phyloP scores from a whole-genome alignment of 2,113 vertebrate genomes.

The Cyprinus carpio region DNA sequence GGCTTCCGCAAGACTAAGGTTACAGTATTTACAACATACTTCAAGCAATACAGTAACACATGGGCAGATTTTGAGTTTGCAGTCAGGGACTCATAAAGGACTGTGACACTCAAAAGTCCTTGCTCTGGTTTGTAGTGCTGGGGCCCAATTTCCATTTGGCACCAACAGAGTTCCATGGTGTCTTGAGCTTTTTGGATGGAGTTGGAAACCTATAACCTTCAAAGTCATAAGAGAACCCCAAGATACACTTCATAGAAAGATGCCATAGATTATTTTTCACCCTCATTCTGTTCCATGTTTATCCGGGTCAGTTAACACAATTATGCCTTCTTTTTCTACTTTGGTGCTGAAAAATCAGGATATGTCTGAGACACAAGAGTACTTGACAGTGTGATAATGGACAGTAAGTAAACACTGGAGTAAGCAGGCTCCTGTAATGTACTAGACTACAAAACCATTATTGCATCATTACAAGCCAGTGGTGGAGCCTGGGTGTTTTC shows the following conservation, averaged over 20 bases:
- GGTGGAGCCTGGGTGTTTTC: neutral
- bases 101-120: neutral
- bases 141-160: neutral
- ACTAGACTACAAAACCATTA: neutral
- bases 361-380: neutral
- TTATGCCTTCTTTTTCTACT: neutral
- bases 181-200: neutral
- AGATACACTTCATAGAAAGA: neutral
- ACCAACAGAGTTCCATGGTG: neutral
- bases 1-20: neutral
- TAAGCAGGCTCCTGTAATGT: neutral
- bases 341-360: neutral
- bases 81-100: neutral
- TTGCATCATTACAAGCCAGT: neutral
- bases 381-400: neutral
- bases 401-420: neutral
- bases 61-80: neutral
- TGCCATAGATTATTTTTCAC: neutral
- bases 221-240: neutral
- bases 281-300: neutral
- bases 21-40: neutral
- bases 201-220: neutral
- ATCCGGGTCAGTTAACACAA: neutral
- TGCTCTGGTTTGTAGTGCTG: neutral
- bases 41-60: neutral